Conservation (phyloP, 2,113 vertebrate genomes). For the Gallinago jamesoni region DNA sequence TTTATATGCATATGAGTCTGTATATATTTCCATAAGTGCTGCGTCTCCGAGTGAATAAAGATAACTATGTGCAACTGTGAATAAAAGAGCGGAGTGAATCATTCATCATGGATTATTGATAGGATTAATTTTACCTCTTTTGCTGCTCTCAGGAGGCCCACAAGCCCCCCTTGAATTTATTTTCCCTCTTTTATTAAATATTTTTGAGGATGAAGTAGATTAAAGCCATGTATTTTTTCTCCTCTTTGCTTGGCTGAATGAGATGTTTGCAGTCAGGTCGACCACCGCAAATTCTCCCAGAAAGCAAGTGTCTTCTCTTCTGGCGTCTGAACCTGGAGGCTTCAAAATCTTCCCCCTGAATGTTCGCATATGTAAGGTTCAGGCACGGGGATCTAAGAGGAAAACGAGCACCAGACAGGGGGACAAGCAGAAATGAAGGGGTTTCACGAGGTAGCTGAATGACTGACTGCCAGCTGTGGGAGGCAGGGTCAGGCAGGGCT, state of each 20-base stretch:
- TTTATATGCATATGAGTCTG: background rate
- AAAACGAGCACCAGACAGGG: background rate
- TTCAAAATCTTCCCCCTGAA: background rate
- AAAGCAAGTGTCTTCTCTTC: background rate
- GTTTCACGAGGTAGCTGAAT: background rate
- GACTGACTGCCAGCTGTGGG: too few relatives aligned
- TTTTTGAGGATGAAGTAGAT: background rate
- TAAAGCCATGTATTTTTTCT: background rate
- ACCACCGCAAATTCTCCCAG: background rate
- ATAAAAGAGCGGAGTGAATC: constrained; percentile 35
- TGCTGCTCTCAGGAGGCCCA: constrained; percentile 20
- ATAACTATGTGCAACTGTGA: constrained; percentile 11
- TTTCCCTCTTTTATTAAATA: background rate
- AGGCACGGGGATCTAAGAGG: background rate
- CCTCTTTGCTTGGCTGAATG: background rate
- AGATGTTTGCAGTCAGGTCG: background rate
- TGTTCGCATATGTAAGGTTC: background rate
- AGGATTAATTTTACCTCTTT: constrained; percentile 44
- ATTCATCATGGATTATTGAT: constrained; percentile 47
- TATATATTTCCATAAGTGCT: background rate
- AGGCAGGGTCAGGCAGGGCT: background rate
- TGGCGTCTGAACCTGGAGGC: background rate
- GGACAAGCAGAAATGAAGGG: background rate
- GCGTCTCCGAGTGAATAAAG: background rate
- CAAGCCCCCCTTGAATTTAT: background rate